A percentile compares a stretch with the other conserved stretches of the same genome.
Evolutionary conservation across 2,797 vertebrate species (phyloP).

Genomic region (Rhinoraja longicauda): DNA sequence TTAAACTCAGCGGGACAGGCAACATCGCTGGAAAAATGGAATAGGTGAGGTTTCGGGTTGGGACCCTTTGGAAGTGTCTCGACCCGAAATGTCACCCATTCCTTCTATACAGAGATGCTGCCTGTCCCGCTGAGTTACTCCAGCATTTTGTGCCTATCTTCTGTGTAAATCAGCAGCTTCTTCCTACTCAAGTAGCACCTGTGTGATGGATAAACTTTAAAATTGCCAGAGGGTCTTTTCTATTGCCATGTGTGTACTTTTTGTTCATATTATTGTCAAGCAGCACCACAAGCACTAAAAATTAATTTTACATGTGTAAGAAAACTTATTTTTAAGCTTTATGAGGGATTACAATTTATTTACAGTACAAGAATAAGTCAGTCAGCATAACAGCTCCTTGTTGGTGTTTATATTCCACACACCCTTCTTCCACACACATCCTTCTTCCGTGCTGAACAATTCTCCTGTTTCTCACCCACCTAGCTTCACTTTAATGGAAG

Average conservation of each 20-base stretch:
- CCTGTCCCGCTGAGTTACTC: too few relatives aligned
- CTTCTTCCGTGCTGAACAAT: background rate
- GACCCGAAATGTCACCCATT: too few relatives aligned
- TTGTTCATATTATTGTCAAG: background rate
- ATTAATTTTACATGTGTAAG: background rate
- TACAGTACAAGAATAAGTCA: background rate
- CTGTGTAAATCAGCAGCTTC: too few relatives aligned
- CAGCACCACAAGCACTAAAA: background rate
- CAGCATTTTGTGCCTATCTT: too few relatives aligned
- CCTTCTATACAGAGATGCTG: too few relatives aligned
- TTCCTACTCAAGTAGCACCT: background rate
- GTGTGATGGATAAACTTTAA: background rate
- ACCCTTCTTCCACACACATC: too few relatives aligned
- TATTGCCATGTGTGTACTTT: background rate
- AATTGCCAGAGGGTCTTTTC: background rate
- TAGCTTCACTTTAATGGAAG: background rate
- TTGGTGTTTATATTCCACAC: background rate
- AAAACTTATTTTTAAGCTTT: background rate
- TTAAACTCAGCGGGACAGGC: too few relatives aligned
- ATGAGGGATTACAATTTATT: background rate
- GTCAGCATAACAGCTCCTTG: background rate
- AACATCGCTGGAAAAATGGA: too few relatives aligned
- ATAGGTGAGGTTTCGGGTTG: too few relatives aligned
- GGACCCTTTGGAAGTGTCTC: too few relatives aligned
- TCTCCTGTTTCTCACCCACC: background rate